These are phyloP conservation scores for Glomeris maerens DNA, from an alignment of 1,140 invertebrate species.

Conservation along the genomic window DNA sequence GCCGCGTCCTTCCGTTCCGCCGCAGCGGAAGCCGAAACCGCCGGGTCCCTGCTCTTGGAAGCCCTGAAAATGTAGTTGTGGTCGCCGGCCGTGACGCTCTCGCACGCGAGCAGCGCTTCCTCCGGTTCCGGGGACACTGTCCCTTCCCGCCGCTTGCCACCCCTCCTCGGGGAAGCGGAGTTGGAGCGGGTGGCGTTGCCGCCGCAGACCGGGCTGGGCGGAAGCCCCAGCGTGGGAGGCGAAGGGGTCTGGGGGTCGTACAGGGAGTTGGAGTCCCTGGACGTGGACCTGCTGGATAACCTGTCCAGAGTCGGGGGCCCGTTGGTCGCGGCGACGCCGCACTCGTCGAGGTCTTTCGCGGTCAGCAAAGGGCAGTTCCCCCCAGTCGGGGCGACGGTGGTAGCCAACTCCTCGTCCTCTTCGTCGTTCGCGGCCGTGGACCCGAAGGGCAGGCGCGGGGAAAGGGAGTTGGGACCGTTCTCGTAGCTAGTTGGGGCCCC, in stretches of 20 bases:
- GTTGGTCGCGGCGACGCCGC: not conserved
- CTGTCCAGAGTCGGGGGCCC: not conserved
- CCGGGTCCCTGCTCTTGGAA: too few relatives aligned
- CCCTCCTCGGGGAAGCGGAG: too few relatives aligned
- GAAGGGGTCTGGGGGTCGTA: not conserved
- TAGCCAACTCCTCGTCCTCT: not conserved
- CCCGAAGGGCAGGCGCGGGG: not conserved
- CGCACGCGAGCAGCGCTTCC: not conserved
- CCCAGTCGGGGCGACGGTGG: too few relatives aligned
- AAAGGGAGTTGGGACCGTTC: not conserved
- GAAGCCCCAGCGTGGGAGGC: not conserved
- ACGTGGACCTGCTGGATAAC: not conserved
- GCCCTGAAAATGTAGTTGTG: slow-evolving; percentile 2
- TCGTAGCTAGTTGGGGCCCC: not conserved
- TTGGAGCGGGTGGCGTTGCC: too few relatives aligned
- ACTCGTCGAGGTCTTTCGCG: too few relatives aligned
- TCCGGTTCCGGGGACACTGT: not conserved
- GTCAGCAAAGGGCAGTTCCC: too few relatives aligned
- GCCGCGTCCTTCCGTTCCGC: too few relatives aligned
- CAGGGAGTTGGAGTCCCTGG: not conserved
- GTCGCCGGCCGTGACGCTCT: not conserved
- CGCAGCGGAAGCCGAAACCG: too few relatives aligned
- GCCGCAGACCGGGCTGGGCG: not conserved
- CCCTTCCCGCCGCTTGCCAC: not conserved
- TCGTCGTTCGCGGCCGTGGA: not conserved